A percentile compares a stretch with the other conserved stretches of the same genome.
These are phyloP conservation scores for Lagria hirta DNA, from an alignment of 2,888 invertebrate genomes.

Conservation along the genomic window DNA sequence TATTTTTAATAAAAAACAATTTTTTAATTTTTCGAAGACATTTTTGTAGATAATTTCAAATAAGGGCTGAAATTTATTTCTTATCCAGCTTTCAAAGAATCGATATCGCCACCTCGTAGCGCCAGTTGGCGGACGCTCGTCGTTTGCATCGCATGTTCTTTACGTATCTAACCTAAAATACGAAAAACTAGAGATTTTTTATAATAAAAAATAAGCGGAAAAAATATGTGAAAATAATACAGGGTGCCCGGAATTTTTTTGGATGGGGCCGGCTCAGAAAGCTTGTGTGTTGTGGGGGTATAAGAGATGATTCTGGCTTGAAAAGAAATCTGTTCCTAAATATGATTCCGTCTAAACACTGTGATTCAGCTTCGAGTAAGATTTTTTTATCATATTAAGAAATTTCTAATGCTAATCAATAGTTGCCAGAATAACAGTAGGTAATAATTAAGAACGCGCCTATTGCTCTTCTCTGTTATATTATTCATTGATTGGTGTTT, in stretches of 20 bases:
- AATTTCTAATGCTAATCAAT: too few species aligned
- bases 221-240: slow-evolving; percentile 13
- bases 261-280: slow-evolving; percentile 5
- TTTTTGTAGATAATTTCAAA: too few species aligned
- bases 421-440: too few species aligned
- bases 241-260: slow-evolving; percentile 2
- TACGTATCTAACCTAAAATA: slow-evolving; percentile 42
- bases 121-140: slow-evolving; percentile 48
- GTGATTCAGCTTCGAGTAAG: slow-evolving; percentile 51
- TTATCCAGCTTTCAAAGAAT: slow-evolving; percentile 33
- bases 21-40: too few species aligned
- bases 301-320: neutral
- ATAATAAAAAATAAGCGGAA: too few species aligned
- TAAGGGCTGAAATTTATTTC: slow-evolving; percentile 16
- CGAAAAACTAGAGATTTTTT: too few species aligned
- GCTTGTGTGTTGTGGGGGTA: slow-evolving; percentile 25
- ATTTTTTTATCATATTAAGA: too few species aligned
- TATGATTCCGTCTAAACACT: slow-evolving; percentile 53
- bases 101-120: slow-evolving; percentile 36
- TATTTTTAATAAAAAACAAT: too few species aligned
- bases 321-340: slow-evolving; percentile 30
- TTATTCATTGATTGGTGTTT: too few species aligned
- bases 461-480: too few species aligned
- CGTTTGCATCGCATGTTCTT: slow-evolving; percentile 41
- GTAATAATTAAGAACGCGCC: too few species aligned